phyloP scores from a whole-genome alignment of 2,113 vertebrate genomes.

The Sterna hirundo region DNA sequence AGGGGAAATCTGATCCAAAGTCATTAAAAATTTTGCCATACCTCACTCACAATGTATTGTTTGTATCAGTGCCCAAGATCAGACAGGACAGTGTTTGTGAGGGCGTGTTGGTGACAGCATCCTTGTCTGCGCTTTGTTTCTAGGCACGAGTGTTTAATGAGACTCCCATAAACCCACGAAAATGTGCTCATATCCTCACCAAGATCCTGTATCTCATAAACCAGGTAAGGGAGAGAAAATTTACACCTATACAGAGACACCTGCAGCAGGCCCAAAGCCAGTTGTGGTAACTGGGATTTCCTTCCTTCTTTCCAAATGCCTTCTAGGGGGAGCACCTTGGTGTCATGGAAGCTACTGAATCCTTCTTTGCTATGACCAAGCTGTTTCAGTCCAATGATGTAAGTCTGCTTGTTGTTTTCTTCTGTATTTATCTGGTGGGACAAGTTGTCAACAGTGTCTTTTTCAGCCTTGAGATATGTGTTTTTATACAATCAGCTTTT shows the following conservation, averaged over 20 bases:
- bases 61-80: not conserved
- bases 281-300: not conserved
- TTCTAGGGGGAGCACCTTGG: conserved; percentile 94
- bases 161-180: conserved; percentile 88
- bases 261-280: not conserved
- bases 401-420: conserved; percentile 55
- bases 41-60: not conserved
- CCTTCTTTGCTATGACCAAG: conserved; percentile 98
- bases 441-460: not conserved
- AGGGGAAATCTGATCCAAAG: not conserved
- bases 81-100: not conserved
- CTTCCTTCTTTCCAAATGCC: not conserved
- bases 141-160: conserved; percentile 84
- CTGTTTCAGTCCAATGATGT: conserved; percentile 98
- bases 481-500: not conserved
- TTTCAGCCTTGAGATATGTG: not conserved
- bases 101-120: not conserved
- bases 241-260: not conserved
- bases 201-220: conserved; percentile 98
- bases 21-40: not conserved
- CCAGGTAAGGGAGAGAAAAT: conserved; percentile 80
- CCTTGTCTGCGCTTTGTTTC: conserved; percentile 22
- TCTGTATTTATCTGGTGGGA: not conserved
- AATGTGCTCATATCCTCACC: conserved; percentile 98
- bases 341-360: conserved; percentile 94